These are phyloP conservation scores for Lota lota DNA, from an alignment of 2,113 vertebrate species.

Conservation along the genomic window DNA sequence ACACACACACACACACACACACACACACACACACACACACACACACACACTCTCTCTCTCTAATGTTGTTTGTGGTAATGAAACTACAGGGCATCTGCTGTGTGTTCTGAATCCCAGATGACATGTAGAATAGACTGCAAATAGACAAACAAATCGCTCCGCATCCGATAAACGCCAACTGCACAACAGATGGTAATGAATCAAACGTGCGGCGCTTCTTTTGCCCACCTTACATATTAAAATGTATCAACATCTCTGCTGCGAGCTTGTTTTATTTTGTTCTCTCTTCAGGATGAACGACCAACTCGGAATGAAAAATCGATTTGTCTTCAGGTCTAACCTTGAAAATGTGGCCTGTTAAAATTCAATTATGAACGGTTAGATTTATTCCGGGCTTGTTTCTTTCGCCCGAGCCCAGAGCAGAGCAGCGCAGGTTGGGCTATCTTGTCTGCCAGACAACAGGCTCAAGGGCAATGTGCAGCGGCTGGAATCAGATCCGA, in stretches of 20 bases:
- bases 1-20: no score
- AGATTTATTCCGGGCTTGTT: conserved; percentile 64
- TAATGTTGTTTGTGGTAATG: no score
- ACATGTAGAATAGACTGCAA: conserved; percentile 6
- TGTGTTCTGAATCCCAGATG: background rate
- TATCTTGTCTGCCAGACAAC: conserved; percentile 39
- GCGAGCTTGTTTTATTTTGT: conserved; percentile 4
- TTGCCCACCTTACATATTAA: background rate
- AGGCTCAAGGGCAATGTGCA: conserved; percentile 59
- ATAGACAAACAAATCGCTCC: background rate
- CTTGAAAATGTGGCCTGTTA: conserved; percentile 59
- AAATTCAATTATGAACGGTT: conserved; percentile 65
- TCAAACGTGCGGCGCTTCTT: no score
- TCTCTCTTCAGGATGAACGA: conserved; percentile 30
- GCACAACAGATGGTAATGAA: background rate
- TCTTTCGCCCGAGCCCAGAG: conserved; percentile 52
- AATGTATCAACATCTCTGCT: background rate
- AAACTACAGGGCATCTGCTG: background rate
- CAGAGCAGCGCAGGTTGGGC: conserved; percentile 43
- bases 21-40: no score
- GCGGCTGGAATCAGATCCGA: conserved; percentile 59
- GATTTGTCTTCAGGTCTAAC: conserved; percentile 57
- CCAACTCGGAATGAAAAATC: conserved; percentile 42
- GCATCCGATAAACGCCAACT: background rate
- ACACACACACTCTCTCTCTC: no score